These are phyloP conservation scores for Tryphoninae sp. DNA, from an alignment of 2,888 invertebrate species.

Conservation along the genomic window DNA sequence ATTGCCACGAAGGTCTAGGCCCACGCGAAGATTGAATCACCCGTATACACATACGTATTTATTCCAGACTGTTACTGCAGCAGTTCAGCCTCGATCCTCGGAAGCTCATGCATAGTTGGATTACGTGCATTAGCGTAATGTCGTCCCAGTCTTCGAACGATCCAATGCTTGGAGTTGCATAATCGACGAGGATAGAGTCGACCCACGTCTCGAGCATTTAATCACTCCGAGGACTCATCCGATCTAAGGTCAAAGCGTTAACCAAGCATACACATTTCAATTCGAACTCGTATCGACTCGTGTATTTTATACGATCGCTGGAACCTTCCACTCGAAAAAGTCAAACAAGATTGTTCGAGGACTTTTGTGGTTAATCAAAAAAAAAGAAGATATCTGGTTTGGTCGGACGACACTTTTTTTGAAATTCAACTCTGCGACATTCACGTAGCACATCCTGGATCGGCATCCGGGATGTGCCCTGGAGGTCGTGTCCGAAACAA, in stretches of 20 bases:
- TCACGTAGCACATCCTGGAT: constrained; percentile 29
- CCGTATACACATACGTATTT: not conserved
- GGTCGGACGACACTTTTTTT: not conserved
- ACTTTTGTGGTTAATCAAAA: constrained; percentile 9
- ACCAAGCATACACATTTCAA: not conserved
- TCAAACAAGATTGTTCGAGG: too few relatives aligned
- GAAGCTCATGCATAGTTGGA: constrained; percentile 56
- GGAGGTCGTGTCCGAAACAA: constrained; percentile 52
- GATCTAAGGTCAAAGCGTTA: constrained; percentile 40
- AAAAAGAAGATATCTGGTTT: not conserved
- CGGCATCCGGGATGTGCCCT: constrained; percentile 48
- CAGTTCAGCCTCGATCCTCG: constrained; percentile 44
- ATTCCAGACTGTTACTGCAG: constrained; percentile 22
- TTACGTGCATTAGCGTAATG: constrained; percentile 56
- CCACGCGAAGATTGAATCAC: constrained; percentile 54
- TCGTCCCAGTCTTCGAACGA: constrained; percentile 52
- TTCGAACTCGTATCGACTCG: constrained; percentile 1
- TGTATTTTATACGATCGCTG: too few relatives aligned
- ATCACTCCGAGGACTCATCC: constrained; percentile 41
- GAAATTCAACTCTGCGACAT: not conserved
- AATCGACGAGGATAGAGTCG: constrained; percentile 57
- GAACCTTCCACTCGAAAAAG: too few relatives aligned
- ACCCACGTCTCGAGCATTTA: constrained; percentile 45
- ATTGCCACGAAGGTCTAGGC: constrained; percentile 60
- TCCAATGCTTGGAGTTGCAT: constrained; percentile 58